These are phyloP conservation scores for Rhynchopsitta pachyrhyncha DNA, from an alignment of 2,113 vertebrate genomes.

Conservation along the genomic window DNA sequence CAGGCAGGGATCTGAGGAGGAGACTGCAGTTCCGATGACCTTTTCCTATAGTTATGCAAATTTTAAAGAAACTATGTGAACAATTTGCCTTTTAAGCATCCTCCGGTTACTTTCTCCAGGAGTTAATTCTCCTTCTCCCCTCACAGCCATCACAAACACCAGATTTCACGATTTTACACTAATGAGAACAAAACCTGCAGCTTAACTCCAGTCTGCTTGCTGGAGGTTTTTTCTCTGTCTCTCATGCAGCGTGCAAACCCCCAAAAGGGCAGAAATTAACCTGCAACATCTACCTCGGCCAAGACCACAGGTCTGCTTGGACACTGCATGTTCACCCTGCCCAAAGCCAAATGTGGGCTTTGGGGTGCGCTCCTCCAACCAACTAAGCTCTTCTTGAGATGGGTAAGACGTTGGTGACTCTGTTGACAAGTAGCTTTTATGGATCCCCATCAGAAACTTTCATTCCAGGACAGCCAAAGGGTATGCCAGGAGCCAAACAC, in stretches of 20 bases:
- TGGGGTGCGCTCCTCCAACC: background rate
- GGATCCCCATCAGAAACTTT: background rate
- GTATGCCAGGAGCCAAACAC: background rate
- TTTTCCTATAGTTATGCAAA: slow-evolving; percentile 63
- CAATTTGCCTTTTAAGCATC: slow-evolving; percentile 57
- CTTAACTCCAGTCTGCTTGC: background rate
- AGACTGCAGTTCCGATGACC: slow-evolving; percentile 22
- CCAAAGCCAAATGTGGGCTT: background rate
- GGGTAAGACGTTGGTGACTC: background rate
- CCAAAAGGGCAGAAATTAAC: background rate
- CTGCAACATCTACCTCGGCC: background rate
- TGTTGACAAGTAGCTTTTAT: background rate
- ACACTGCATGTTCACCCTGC: accelerated
- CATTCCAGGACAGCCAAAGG: background rate
- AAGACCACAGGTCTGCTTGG: background rate
- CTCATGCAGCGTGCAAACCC: background rate
- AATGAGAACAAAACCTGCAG: slow-evolving; percentile 37
- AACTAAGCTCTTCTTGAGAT: background rate
- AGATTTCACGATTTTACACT: slow-evolving; percentile 50
- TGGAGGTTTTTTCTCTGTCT: background rate
- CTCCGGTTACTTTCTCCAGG: slow-evolving; percentile 8
- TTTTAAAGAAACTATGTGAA: slow-evolving; percentile 61
- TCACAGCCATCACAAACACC: slow-evolving; percentile 14
- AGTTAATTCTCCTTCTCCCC: slow-evolving; percentile 42
- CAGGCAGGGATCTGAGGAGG: slow-evolving; percentile 47